Evolutionary conservation across 2,113 vertebrate genomes (phyloP).

Genomic region (Cololabis saira): DNA sequence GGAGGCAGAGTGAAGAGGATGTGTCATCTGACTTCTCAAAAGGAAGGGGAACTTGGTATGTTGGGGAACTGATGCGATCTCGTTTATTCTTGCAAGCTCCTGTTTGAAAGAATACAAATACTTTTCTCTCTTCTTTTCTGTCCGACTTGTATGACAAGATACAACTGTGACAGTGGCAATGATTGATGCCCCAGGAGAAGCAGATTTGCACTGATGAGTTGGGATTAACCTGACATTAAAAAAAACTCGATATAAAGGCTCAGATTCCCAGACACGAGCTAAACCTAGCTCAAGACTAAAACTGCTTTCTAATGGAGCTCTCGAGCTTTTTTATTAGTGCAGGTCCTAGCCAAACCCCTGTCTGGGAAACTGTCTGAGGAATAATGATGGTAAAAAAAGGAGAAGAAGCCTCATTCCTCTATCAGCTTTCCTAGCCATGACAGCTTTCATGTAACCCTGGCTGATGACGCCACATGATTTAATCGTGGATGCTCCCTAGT

Average conservation of each 20-base stretch:
- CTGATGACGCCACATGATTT: constrained; percentile 12
- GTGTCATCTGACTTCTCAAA: constrained; percentile 16
- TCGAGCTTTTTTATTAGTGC: background rate
- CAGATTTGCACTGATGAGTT: background rate
- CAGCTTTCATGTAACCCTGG: background rate
- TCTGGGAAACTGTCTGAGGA: background rate
- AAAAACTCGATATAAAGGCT: background rate
- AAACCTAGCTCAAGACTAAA: background rate
- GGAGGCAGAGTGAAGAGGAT: constrained; percentile 16
- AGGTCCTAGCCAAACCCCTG: background rate
- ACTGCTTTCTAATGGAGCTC: background rate
- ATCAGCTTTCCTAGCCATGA: background rate
- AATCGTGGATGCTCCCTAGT: background rate
- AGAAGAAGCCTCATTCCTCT: background rate
- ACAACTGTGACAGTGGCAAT: no score
- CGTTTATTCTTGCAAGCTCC: background rate
- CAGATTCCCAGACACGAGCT: background rate
- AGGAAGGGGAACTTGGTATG: constrained; percentile 15
- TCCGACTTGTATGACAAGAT: no score
- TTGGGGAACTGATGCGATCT: constrained; percentile 7
- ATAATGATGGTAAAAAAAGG: background rate
- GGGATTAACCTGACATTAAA: background rate
- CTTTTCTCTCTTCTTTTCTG: background rate
- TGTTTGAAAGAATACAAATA: background rate
- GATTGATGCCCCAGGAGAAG: constrained; percentile 4